These are phyloP conservation scores for Pelodytes ibericus DNA, from an alignment of 2,797 vertebrate species.

Conservation along the genomic window DNA sequence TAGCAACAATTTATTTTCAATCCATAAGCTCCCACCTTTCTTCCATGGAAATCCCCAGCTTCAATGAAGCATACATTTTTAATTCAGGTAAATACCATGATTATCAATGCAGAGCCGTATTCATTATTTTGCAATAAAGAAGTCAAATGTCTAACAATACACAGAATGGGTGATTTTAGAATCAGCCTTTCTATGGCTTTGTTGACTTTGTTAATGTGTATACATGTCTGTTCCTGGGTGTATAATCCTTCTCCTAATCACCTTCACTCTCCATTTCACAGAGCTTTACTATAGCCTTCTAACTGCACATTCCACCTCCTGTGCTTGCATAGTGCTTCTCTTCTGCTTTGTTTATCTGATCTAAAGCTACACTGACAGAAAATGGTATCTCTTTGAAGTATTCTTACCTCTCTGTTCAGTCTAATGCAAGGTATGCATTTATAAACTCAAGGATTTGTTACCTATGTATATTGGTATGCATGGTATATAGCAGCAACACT, in stretches of 20 bases:
- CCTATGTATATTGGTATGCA: no score
- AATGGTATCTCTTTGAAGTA: slow-evolving; percentile 4
- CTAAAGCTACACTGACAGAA: not conserved
- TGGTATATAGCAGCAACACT: no score
- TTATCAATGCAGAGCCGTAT: slow-evolving; percentile 1
- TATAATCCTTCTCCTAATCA: slow-evolving; percentile 35
- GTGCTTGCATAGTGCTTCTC: slow-evolving; percentile 14
- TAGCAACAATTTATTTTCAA: not conserved
- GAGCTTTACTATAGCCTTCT: slow-evolving; percentile 3
- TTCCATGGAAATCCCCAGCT: slow-evolving; percentile 31
- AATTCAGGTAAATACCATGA: slow-evolving; percentile 35
- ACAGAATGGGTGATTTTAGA: not conserved
- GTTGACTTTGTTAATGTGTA: slow-evolving; percentile 30
- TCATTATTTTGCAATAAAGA: slow-evolving; percentile 48
- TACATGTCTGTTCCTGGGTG: slow-evolving; percentile 19
- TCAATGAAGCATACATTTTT: slow-evolving; percentile 42
- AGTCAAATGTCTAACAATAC: slow-evolving; percentile 28
- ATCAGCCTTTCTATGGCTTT: slow-evolving; percentile 7
- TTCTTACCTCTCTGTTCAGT: no score
- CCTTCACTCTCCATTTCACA: slow-evolving; percentile 42
- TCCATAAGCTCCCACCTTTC: not conserved
- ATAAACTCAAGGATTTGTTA: no score
- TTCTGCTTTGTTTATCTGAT: slow-evolving; percentile 24
- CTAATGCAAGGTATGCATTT: no score
- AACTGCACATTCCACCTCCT: slow-evolving; percentile 27